phyloP scores from a whole-genome alignment of 2,113 vertebrate genomes.

The Callocephalon fimbriatum region DNA sequence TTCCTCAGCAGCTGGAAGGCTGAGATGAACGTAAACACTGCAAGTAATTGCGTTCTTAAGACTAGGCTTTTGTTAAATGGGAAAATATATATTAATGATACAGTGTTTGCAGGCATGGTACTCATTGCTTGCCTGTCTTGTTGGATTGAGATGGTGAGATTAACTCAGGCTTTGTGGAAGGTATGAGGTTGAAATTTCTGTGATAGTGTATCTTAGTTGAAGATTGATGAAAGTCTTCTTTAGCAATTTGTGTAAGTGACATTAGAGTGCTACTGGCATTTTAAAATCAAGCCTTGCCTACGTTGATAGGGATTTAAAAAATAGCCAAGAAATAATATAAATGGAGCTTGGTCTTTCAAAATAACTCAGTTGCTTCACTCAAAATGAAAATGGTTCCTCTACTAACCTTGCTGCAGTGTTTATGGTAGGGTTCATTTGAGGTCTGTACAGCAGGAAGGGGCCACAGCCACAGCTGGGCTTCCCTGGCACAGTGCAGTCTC shows the following conservation, averaged over 20 bases:
- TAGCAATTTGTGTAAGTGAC: neutral
- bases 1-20: neutral
- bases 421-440: fast-evolving
- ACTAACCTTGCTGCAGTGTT: neutral
- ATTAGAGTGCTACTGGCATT: neutral
- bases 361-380: neutral
- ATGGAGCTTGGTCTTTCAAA: neutral
- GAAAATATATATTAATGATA: neutral
- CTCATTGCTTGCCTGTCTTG: neutral
- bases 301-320: neutral
- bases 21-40: neutral
- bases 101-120: neutral
- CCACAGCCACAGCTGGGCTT: neutral
- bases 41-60: neutral
- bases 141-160: neutral
- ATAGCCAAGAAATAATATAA: neutral
- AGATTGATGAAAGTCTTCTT: neutral
- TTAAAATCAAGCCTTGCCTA: neutral
- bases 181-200: neutral
- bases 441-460: neutral
- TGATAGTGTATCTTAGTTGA: neutral
- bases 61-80: neutral
- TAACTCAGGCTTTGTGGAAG: neutral
- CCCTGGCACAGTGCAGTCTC: neutral
- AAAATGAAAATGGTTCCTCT: neutral